Evolutionary conservation across 1,140 invertebrate species (phyloP), one percentile per base, ranked within the genome.

Genomic region (Steinernema khuongi): DNA sequence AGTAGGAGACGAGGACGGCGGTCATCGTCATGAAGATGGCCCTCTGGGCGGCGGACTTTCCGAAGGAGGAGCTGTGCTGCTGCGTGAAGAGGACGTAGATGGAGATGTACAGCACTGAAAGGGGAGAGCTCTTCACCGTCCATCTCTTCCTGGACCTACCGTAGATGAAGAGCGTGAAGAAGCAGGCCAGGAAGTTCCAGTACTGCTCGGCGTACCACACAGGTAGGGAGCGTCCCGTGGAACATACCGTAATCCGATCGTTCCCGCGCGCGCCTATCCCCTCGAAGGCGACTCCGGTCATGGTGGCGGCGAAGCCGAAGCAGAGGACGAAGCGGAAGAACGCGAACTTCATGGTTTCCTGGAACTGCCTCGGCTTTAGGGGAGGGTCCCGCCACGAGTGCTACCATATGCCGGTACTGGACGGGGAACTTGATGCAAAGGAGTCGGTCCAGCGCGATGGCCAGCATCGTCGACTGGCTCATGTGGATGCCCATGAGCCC

Each of bases 151-250:
- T 41, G 7, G 36, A 41, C 7, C 7, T n/a, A 41, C 36, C 50
- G 19, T 60, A 60, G 22, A 60, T 60, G 50, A 60, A 60, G 50
- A 60, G 50, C 11, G 50, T 60, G 19, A 60, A 60, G 50, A 60
- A 60, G 19, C 50, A 60, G 50, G 50, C 50, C 14, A 60, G 50
- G 26, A 17, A 60, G 22, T n/a, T 22, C 50, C 50, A 60, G 26
- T 60, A 60, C 7, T n/a, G n/a, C n/a, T 7, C 7, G 19, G 50
- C 4, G 50, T 60, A 60, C 7, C 7, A 60, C 14, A 22, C 50
- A 22, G 50, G 26, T 14, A 60, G 22, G 11, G 50, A 60, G 11
- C 50, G 50, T 60, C 50, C 50, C 14, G 50, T 26, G 50, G 50
- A 60, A 22, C 50, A 60, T n/a, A 60, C 50, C 14, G 50, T 22